Percentiles rank a stretch among this genome's conserved stretches.
Evolutionary conservation across 2,797 vertebrate species (phyloP).

Genomic region (Podarcis siculus): DNA sequence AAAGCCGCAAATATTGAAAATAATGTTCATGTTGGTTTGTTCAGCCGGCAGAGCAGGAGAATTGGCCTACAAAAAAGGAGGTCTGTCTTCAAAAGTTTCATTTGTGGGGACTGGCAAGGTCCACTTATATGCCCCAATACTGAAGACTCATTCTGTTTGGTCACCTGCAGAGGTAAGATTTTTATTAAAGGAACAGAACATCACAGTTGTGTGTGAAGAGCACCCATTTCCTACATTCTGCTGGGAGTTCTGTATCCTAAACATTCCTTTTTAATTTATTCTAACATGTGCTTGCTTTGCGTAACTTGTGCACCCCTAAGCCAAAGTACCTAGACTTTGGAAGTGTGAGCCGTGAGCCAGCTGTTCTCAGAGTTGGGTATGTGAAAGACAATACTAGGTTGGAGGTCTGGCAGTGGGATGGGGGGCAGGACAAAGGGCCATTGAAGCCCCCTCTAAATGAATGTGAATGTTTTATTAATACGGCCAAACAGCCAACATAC

Average conservation of each 20-base stretch:
- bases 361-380: not conserved
- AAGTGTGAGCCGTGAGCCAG: not conserved
- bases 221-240: not conserved
- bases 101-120: not conserved
- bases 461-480: no score
- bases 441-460: not conserved
- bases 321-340: not conserved
- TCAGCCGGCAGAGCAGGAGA: not conserved
- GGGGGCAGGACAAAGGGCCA: no score
- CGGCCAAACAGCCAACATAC: no score
- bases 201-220: not conserved
- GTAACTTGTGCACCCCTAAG: not conserved
- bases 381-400: not conserved
- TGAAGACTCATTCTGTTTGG: not conserved
- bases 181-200: not conserved
- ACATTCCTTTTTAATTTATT: not conserved
- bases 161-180: not conserved
- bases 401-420: not conserved
- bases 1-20: not conserved
- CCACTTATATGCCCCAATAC: not conserved
- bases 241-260: not conserved
- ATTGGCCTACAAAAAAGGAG: not conserved
- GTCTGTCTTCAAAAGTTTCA: not conserved
- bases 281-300: not conserved
- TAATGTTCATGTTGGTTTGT: not conserved